Conservation (phyloP, 2,113 vertebrate genomes). For the Amphiprion ocellaris region DNA sequence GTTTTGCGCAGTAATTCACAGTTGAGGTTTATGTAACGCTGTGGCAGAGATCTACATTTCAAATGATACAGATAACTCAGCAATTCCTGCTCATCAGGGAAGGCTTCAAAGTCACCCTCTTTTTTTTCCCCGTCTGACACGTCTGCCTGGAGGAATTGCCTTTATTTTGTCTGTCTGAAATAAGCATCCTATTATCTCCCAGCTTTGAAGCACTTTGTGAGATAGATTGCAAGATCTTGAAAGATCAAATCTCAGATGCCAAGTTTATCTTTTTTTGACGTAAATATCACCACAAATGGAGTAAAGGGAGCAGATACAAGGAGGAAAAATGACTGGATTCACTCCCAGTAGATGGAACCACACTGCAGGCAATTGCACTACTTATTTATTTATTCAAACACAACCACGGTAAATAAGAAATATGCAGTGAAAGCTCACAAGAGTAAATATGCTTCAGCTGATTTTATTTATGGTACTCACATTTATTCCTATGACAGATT, state of each 20-base stretch:
- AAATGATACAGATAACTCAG: constrained; percentile 29
- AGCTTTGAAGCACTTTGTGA: background rate
- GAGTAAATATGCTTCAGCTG: background rate
- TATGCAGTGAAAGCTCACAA: background rate
- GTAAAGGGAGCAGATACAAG: background rate
- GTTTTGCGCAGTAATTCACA: constrained; percentile 17
- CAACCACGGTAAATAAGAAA: constrained; percentile 8
- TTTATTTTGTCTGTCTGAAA: constrained; percentile 24
- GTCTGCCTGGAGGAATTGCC: constrained; percentile 15
- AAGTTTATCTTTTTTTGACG: constrained; percentile 31
- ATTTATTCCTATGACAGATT: background rate
- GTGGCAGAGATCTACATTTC: constrained; percentile 43
- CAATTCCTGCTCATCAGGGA: constrained; percentile 24
- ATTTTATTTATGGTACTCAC: background rate
- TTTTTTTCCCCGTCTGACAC: background rate
- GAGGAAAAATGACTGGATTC: background rate
- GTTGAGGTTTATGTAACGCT: constrained; percentile 8
- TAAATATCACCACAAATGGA: constrained; percentile 9
- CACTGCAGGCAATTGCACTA: constrained; percentile 1
- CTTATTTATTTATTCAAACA: constrained; percentile 25
- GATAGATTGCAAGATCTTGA: background rate
- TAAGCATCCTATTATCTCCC: background rate
- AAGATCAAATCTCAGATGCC: background rate
- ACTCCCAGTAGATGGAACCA: constrained; percentile 14
- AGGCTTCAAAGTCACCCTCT: background rate